phyloP scores from a whole-genome alignment of 2,888 invertebrate species.

The Lymantria dispar region DNA sequence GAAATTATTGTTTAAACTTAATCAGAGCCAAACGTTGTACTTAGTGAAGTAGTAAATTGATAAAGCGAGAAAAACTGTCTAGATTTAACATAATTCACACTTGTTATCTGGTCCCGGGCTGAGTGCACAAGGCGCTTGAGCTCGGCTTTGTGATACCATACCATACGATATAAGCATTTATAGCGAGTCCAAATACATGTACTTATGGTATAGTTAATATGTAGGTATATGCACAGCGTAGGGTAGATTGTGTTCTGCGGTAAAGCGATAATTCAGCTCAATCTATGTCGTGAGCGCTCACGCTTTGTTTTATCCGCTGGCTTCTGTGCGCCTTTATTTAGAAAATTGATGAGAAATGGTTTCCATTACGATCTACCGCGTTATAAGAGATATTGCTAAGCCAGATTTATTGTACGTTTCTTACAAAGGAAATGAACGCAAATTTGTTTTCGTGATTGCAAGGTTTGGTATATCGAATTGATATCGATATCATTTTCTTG shows the following conservation, averaged over 20 bases:
- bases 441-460: constrained; percentile 81
- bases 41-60: constrained; percentile 64
- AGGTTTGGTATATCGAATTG: constrained; percentile 72
- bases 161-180: constrained; percentile 20
- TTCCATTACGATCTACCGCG: constrained; percentile 78
- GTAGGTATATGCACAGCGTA: constrained; percentile 24
- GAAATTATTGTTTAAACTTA: constrained; percentile 52
- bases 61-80: constrained; percentile 67
- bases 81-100: constrained; percentile 75
- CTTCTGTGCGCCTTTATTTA: constrained; percentile 82
- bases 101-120: constrained; percentile 60
- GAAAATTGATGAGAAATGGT: constrained; percentile 83
- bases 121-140: constrained; percentile 61
- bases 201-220: constrained; percentile 4
- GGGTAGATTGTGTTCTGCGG: constrained; percentile 80
- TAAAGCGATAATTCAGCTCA: constrained; percentile 82
- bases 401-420: constrained; percentile 58
- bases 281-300: constrained; percentile 80
- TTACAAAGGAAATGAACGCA: constrained; percentile 74
- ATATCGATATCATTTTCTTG: constrained; percentile 74
- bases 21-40: constrained; percentile 65
- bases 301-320: constrained; percentile 80
- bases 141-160: constrained; percentile 35
- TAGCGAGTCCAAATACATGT: constrained; percentile 5
- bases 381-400: constrained; percentile 72